phyloP scores from a whole-genome alignment of 2,888 invertebrate genomes.

The Allygus modestus region DNA sequence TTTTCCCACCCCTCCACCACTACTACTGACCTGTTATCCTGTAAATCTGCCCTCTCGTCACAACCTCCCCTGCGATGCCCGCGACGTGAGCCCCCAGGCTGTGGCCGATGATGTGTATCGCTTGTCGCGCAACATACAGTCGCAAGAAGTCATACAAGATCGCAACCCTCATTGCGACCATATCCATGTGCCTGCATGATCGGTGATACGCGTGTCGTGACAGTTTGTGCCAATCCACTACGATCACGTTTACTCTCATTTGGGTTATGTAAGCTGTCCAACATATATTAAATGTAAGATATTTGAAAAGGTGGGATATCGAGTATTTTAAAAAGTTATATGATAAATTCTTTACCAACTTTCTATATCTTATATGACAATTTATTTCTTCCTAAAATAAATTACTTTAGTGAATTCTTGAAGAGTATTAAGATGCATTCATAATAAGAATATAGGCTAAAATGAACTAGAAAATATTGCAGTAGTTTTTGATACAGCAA shows the following conservation, averaged over 20 bases:
- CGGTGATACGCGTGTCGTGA: conserved; percentile 45
- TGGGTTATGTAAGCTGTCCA: conserved; percentile 36
- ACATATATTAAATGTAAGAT: background rate
- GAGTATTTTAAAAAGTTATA: background rate
- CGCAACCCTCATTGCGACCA: conserved; percentile 47
- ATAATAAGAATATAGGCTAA: too few relatives aligned
- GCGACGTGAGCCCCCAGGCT: conserved; percentile 59
- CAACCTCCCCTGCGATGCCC: conserved; percentile 45
- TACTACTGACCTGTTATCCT: conserved; percentile 56
- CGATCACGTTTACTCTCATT: conserved; percentile 53
- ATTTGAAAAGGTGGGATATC: background rate
- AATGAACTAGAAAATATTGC: too few relatives aligned
- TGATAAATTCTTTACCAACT: background rate
- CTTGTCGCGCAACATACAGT: conserved; percentile 17
- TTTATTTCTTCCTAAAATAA: too few relatives aligned
- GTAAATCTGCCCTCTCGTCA: conserved; percentile 17
- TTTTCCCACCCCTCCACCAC: too few relatives aligned
- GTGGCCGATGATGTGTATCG: conserved; percentile 52
- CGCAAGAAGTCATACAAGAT: conserved; percentile 50
- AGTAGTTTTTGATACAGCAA: too few relatives aligned
- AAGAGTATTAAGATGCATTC: too few relatives aligned
- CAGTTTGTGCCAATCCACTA: conserved; percentile 59
- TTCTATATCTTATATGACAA: too few relatives aligned
- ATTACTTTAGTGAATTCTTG: too few relatives aligned
- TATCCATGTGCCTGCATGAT: conserved; percentile 33